phyloP scores from a whole-genome alignment of 2,113 vertebrate species.

The Ctenomys sociabilis region DNA sequence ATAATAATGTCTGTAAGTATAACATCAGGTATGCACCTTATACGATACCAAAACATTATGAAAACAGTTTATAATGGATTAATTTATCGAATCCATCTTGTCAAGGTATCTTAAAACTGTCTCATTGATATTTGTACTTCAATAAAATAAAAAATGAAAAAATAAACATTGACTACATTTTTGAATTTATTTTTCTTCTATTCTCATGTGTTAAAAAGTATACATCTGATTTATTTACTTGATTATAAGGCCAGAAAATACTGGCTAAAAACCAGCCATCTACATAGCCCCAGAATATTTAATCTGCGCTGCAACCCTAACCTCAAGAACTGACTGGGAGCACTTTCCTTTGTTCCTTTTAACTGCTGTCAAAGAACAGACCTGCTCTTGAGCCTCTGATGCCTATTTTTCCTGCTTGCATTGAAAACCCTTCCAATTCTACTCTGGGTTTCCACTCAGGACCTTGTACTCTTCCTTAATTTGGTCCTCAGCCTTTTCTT shows the following conservation, averaged over 20 bases:
- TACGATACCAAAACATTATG: too few relatives aligned
- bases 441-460: background rate
- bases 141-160: too few relatives aligned
- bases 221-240: background rate
- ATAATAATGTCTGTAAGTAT: too few relatives aligned
- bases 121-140: too few relatives aligned
- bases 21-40: too few relatives aligned
- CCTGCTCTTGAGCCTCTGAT: background rate
- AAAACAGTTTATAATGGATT: too few relatives aligned
- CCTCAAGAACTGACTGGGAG: fast-evolving
- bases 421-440: background rate
- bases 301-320: fast-evolving
- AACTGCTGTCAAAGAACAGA: background rate
- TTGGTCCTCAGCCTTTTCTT: background rate
- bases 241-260: background rate
- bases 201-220: background rate
- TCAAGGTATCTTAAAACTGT: too few relatives aligned
- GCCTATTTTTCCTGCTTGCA: too few relatives aligned
- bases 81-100: too few relatives aligned
- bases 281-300: too few relatives aligned
- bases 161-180: background rate
- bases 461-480: background rate
- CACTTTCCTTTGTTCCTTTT: background rate
- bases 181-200: background rate
- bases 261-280: background rate